Conservation (phyloP, 2,888 invertebrate species). For the Noctua janthina region DNA sequence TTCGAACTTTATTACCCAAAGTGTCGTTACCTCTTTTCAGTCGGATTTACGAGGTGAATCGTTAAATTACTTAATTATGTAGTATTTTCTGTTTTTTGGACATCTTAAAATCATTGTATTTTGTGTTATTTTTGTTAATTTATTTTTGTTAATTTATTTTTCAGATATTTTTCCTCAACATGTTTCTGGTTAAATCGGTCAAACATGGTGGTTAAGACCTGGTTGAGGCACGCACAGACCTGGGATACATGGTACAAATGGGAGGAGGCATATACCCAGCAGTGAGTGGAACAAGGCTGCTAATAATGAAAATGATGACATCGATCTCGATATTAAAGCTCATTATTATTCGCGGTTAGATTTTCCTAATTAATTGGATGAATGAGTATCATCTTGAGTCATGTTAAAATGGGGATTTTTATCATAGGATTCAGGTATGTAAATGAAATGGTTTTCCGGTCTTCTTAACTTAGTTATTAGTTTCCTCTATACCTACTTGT, state of each 20-base stretch:
- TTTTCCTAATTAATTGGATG: slow-evolving; percentile 2
- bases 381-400: neutral
- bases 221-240: neutral
- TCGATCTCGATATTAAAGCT: neutral
- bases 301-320: neutral
- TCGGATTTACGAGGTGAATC: slow-evolving; percentile 49
- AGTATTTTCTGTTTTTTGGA: slow-evolving; percentile 12
- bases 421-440: neutral
- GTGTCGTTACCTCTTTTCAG: slow-evolving; percentile 55
- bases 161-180: neutral
- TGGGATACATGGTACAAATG: neutral
- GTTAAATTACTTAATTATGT: slow-evolving; percentile 22
- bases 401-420: slow-evolving; percentile 6
- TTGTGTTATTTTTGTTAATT: neutral
- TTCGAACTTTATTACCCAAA: slow-evolving; percentile 47
- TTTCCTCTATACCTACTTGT: neutral
- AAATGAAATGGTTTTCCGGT: slow-evolving; percentile 17
- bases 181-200: neutral
- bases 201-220: neutral
- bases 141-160: neutral
- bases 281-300: neutral
- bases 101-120: neutral
- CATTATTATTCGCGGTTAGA: neutral
- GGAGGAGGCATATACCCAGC: neutral
- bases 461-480: neutral